phyloP scores from a whole-genome alignment of 2,888 invertebrate species.

The Euspilapteryx auroguttella region DNA sequence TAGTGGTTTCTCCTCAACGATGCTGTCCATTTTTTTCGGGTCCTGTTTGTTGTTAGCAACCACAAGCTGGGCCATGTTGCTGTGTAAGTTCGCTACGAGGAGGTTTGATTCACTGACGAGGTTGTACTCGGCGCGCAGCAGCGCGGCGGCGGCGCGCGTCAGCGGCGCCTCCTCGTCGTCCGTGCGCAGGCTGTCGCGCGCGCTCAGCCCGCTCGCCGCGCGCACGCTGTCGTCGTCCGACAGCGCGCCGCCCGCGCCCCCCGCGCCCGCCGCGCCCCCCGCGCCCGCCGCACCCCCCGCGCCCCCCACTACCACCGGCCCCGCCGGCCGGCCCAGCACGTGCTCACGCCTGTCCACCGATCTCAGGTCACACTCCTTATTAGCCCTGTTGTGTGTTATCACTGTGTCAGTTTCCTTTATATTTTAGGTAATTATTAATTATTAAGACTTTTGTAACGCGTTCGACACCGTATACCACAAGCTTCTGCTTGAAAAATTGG shows the following conservation, averaged over 20 bases:
- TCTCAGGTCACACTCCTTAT: no score
- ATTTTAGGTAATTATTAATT: no score
- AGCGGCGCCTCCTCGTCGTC: constrained; percentile 54
- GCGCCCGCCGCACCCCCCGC: no score
- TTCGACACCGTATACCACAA: no score
- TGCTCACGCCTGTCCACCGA: constrained; percentile 35
- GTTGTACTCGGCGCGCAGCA: constrained; percentile 47
- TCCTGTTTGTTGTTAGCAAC: constrained; percentile 30
- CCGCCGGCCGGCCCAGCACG: constrained; percentile 34
- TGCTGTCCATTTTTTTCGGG: constrained; percentile 42
- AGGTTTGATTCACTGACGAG: constrained; percentile 52
- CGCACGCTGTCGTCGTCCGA: constrained; percentile 54
- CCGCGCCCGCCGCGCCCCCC: constrained; percentile 27
- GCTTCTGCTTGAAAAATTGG: no score
- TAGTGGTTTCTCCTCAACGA: constrained; percentile 38
- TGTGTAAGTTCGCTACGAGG: constrained; percentile 49
- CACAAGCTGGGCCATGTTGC: constrained; percentile 50
- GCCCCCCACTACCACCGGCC: no score
- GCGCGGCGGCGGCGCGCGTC: constrained; percentile 42
- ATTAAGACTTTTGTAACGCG: no score
- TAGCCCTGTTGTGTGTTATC: no score
- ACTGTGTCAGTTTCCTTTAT: no score
- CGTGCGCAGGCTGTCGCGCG: constrained; percentile 49
- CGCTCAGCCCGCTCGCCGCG: constrained; percentile 51
- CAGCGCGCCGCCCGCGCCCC: constrained; percentile 41